phyloP scores from a whole-genome alignment of 1,140 invertebrate genomes.

The Adoxophyes honmai region DNA sequence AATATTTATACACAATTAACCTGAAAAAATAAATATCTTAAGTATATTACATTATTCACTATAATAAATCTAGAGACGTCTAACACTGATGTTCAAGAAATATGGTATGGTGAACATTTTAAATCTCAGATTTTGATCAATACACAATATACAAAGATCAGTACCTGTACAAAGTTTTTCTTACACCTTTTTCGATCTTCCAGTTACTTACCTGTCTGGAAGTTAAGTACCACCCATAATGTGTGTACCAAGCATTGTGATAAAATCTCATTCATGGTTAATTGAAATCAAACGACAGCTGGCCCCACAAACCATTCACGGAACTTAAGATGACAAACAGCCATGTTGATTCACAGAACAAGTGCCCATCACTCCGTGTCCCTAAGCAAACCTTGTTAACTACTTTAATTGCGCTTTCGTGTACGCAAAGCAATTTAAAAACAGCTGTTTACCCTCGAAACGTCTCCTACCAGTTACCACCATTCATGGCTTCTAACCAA shows the following conservation, averaged over 20 bases:
- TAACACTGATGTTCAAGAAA: too few species aligned
- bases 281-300: constrained; percentile 1
- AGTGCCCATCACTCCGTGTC: background rate
- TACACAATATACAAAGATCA: too few species aligned
- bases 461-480: background rate
- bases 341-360: background rate
- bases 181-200: too few species aligned
- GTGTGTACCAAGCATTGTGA: constrained; percentile 3
- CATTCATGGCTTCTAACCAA: background rate
- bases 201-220: too few species aligned
- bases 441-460: background rate
- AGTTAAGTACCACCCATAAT: too few species aligned
- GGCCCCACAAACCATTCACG: constrained; percentile 4
- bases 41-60: too few species aligned
- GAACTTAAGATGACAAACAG: constrained; percentile 1
- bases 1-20: too few species aligned
- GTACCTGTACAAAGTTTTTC: too few species aligned
- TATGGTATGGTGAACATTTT: too few species aligned
- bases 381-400: background rate
- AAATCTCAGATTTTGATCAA: too few species aligned
- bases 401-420: constrained; percentile 5
- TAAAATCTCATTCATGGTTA: constrained; percentile 8
- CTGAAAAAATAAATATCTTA: too few species aligned
- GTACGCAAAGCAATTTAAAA: background rate
- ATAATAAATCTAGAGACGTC: too few species aligned